phyloP scores from a whole-genome alignment of 2,888 invertebrate species.

The Cylloceria caligata region DNA sequence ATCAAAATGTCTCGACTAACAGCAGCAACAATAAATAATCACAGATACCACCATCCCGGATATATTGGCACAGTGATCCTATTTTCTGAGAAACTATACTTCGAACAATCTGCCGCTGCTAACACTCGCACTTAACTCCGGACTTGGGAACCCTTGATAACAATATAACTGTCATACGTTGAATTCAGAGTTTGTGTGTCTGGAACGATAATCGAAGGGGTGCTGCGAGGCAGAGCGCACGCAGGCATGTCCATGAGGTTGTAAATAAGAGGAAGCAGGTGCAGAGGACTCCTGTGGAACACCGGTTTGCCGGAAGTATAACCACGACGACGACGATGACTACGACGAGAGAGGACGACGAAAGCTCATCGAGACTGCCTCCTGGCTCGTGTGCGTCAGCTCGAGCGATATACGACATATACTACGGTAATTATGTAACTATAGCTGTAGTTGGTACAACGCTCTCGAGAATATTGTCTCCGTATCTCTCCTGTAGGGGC shows the following conservation, averaged over 20 bases:
- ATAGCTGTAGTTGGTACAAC: conserved; percentile 37
- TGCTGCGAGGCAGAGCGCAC: conserved; percentile 34
- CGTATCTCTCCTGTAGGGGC: conserved; percentile 59
- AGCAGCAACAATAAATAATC: background rate
- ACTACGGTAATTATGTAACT: conserved; percentile 61
- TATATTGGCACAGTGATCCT: conserved; percentile 9
- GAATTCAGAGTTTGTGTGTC: conserved; percentile 59
- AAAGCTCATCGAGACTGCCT: conserved; percentile 63
- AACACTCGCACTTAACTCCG: conserved; percentile 23
- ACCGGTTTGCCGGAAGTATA: conserved; percentile 68
- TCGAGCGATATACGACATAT: conserved; percentile 52
- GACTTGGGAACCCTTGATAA: conserved; percentile 55
- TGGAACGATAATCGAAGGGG: conserved; percentile 65
- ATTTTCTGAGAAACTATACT: conserved; percentile 44
- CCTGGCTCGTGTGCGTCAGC: conserved; percentile 66
- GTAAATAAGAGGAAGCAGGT: conserved; percentile 77
- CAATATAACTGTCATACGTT: conserved; percentile 55
- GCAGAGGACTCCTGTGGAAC: conserved; percentile 72
- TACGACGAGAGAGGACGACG: conserved; percentile 57
- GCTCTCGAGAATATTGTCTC: conserved; percentile 67
- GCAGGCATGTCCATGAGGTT: conserved; percentile 63
- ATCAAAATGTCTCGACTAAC: background rate
- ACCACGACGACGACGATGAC: conserved; percentile 59
- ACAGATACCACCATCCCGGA: background rate
- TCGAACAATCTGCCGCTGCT: conserved; percentile 53